Percentiles rank a stretch among this genome's conserved stretches.
These are phyloP conservation scores for Gymnogyps californianus DNA, from an alignment of 2,113 vertebrate species.

Conservation along the genomic window DNA sequence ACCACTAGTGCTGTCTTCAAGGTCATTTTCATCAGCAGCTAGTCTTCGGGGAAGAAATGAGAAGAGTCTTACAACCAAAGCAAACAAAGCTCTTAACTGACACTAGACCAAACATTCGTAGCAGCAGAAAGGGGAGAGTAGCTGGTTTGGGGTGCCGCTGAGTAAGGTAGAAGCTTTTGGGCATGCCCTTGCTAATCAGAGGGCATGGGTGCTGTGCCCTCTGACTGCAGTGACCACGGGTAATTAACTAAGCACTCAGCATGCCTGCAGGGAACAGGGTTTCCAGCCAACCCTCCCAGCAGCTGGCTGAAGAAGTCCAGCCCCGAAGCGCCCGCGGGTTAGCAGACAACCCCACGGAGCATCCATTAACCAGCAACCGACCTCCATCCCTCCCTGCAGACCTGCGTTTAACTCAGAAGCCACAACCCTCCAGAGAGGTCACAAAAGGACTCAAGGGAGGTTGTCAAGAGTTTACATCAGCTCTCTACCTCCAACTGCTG, in stretches of 20 bases:
- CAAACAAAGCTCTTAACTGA: background rate
- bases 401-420: background rate
- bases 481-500: background rate
- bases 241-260: background rate
- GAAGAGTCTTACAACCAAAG: background rate
- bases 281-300: background rate
- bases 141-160: background rate
- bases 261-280: background rate
- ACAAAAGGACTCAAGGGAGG: background rate
- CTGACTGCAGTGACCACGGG: background rate
- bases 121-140: background rate
- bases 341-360: background rate
- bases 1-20: background rate
- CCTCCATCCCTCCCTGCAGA: background rate
- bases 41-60: background rate
- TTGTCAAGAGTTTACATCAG: background rate
- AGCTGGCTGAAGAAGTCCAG: background rate
- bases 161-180: background rate
- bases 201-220: background rate
- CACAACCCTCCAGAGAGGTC: background rate
- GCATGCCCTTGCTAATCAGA: background rate
- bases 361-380: background rate
- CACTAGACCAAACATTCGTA: background rate
- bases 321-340: fast-evolving
- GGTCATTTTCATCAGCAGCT: background rate